Conservation (phyloP, 2,888 invertebrate genomes). For the Branchellion lobata region DNA sequence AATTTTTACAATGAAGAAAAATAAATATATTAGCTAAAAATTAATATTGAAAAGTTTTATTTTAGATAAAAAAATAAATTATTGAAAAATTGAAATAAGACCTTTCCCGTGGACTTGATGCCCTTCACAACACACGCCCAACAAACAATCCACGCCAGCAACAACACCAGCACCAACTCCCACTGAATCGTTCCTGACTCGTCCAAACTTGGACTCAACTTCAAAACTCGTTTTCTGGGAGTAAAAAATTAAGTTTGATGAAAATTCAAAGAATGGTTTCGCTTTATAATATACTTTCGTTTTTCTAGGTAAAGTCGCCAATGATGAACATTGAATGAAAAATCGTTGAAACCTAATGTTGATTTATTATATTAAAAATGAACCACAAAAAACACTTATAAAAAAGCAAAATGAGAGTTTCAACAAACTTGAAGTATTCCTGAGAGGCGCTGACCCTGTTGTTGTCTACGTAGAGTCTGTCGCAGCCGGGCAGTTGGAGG, state of each 20-base stretch:
- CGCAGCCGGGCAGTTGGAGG: not conserved
- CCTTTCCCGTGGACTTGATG: conserved; percentile 54
- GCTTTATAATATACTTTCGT: not conserved
- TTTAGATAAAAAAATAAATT: not conserved
- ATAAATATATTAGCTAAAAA: not conserved
- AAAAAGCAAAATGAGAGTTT: not conserved
- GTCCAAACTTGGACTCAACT: conserved; percentile 46
- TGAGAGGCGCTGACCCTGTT: conserved; percentile 49
- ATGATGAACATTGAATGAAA: not conserved
- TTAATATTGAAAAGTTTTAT: not conserved
- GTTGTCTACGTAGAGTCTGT: conserved; percentile 5
- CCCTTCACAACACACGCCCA: conserved; percentile 54
- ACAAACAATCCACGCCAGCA: conserved; percentile 54
- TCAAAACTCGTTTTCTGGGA: conserved; percentile 48
- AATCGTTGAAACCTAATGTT: no score
- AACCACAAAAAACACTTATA: not conserved
- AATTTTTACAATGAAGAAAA: not conserved
- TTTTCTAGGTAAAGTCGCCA: not conserved
- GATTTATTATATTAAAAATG: not conserved
- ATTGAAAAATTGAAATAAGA: no score
- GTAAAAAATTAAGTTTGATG: not conserved
- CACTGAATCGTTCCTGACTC: conserved; percentile 61
- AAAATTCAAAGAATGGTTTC: not conserved
- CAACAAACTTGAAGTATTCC: conserved; percentile 51
- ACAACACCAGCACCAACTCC: conserved; percentile 52